Evolutionary conservation across 2,888 invertebrate genomes (phyloP).

Genomic region (Eupithecia subfuscata): DNA sequence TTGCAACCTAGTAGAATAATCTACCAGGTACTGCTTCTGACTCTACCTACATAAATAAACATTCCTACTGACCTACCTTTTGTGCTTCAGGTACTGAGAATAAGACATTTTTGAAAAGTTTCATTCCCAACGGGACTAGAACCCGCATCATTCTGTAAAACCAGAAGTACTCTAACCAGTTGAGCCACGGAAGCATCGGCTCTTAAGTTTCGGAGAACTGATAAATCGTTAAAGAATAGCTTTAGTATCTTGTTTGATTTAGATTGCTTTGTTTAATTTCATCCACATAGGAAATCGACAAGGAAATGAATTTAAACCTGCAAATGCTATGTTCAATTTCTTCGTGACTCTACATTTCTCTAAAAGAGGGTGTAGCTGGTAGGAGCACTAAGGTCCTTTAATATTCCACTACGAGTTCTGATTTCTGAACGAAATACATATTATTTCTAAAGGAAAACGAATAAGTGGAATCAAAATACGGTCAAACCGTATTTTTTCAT

Average conservation of each 20-base stretch:
- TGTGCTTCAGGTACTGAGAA: not conserved
- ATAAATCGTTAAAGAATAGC: not conserved
- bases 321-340: not conserved
- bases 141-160: not conserved
- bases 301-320: not conserved
- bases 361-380: not conserved
- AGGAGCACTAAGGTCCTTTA: not conserved
- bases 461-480: conserved; percentile 13
- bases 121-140: not conserved
- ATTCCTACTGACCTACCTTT: not conserved
- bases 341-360: not conserved
- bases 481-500: not conserved
- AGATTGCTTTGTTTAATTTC: too few species aligned
- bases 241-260: too few species aligned
- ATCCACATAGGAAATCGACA: too few species aligned
- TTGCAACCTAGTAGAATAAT: not conserved
- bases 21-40: not conserved
- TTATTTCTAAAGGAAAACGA: conserved; percentile 15
- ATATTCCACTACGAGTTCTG: not conserved
- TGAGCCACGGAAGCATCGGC: not conserved
- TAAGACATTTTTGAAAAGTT: not conserved
- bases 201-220: not conserved
- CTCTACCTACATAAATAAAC: not conserved
- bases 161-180: not conserved
- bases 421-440: conserved; percentile 8